Percentiles rank a stretch among this genome's conserved stretches.
phyloP scores from a whole-genome alignment of 2,888 invertebrate genomes.

The Pyrochroa serraticornis region DNA sequence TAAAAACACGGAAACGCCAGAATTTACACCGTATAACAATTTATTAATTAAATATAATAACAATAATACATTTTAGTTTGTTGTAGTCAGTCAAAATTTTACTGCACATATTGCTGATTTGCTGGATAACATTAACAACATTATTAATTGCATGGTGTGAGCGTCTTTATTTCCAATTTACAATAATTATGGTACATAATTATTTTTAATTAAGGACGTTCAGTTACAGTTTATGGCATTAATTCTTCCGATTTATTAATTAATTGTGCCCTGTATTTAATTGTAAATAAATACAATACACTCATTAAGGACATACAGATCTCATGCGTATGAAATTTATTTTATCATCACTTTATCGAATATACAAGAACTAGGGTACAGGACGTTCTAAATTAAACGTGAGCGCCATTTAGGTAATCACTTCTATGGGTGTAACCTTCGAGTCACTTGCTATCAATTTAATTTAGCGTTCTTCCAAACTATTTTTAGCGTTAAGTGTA shows the following conservation, averaged over 20 bases:
- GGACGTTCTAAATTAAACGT: too few relatives aligned
- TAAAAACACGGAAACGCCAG: conserved; percentile 1
- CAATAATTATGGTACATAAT: too few relatives aligned
- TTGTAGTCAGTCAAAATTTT: conserved; percentile 24
- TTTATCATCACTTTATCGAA: conserved; percentile 9
- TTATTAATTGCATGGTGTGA: too few relatives aligned
- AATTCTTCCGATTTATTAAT: background rate
- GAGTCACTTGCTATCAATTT: too few relatives aligned
- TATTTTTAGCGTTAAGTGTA: too few relatives aligned
- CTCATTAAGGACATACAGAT: conserved; percentile 8
- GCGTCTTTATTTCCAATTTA: too few relatives aligned
- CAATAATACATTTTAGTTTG: conserved; percentile 22
- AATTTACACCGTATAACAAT: conserved; percentile 29
- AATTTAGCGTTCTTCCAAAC: too few relatives aligned
- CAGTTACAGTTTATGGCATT: conserved; percentile 5
- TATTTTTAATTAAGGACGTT: conserved; percentile 11
- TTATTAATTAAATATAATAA: conserved; percentile 30
- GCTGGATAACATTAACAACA: background rate
- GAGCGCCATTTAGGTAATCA: too few relatives aligned
- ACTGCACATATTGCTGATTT: conserved; percentile 27
- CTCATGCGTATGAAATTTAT: conserved; percentile 14
- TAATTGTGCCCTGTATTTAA: conserved; percentile 21
- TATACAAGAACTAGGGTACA: too few relatives aligned
- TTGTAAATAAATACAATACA: conserved; percentile 8
- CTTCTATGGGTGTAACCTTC: too few relatives aligned